A percentile compares a stretch with the other conserved stretches of the same genome.
Conservation (phyloP, 2,888 invertebrate species). For the Amblyjoppa proteus region DNA sequence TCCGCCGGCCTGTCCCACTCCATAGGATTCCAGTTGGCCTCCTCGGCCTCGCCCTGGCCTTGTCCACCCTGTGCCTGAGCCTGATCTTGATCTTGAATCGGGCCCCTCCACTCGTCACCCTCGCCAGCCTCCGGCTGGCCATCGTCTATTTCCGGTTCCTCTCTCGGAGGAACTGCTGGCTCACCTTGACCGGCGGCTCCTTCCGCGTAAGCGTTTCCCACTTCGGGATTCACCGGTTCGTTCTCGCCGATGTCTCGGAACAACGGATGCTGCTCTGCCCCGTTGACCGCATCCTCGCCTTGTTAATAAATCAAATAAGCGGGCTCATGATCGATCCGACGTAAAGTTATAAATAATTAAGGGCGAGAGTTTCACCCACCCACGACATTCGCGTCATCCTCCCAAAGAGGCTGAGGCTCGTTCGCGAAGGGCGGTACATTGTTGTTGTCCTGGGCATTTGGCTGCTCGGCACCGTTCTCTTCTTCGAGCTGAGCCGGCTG, state of each 20-base stretch:
- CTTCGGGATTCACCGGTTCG: constrained; percentile 78
- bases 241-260: constrained; percentile 70
- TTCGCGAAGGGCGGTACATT: constrained; percentile 83
- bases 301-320: background rate
- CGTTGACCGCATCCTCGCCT: constrained; percentile 43
- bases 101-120: constrained; percentile 76
- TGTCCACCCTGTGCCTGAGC: constrained; percentile 88
- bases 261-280: constrained; percentile 61
- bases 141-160: constrained; percentile 75
- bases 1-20: constrained; percentile 99
- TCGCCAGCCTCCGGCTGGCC: constrained; percentile 72
- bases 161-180: constrained; percentile 71
- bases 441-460: constrained; percentile 82
- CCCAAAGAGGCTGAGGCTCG: constrained; percentile 79
- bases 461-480: constrained; percentile 73
- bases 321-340: background rate
- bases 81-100: constrained; percentile 86
- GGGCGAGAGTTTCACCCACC: constrained; percentile 60
- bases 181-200: constrained; percentile 71
- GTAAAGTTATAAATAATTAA: constrained; percentile 60
- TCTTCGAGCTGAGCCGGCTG: constrained; percentile 73
- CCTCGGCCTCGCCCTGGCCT: constrained; percentile 88
- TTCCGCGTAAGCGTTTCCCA: constrained; percentile 85
- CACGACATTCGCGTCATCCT: constrained; percentile 78
- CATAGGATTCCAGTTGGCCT: constrained; percentile 98